Base-by-base conservation (phyloP, 2,888 invertebrate species). In the Halictus ligatus region DNA sequence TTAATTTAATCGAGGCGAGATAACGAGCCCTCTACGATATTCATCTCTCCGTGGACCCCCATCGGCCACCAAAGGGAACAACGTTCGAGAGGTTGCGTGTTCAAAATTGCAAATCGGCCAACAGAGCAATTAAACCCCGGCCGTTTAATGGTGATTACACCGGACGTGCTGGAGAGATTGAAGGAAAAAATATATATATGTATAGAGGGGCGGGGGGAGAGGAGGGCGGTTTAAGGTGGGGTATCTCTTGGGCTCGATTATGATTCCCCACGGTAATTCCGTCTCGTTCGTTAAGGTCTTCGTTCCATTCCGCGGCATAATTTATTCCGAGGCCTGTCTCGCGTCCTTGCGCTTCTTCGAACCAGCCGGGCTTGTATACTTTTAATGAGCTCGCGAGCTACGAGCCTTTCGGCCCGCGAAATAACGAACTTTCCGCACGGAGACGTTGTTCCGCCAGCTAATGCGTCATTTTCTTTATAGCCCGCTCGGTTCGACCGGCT, bases 311-410 rank as follows among this genome's bases (percentile, higher is more conserved):
- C 75, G 54, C 71, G 50, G 25, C 29, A 69, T 79, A 79, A 86
- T 79, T 81, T 77, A 78, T 84, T 81, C 25, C 69, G 67, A 73
- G 64, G 29, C 83, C 69, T 67, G 25, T 58, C 54, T 40, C 75
- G 75, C 69, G 72, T 69, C 83, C 74, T 73, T 75, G 67, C 29
- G 69, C 54, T 72, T 78, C 71, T 69, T 69, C 72, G 60, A 25
- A 29, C 40, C 50, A 46, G 15, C 50, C n/a, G 13, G 21, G 60
- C 71, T 80, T 79, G 64, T 74, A 76, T 29, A 71, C 46, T 67
- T 81, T 73, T 78, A 71, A 80, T 54, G 80, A 78, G 74, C 75
- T 79, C 74, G 64, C 46, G n/a, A 78, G 78, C 71, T 81, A 54
- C 58, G 58, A 50, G 60, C 7, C 25, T 82, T 82, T 69, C 50